Evolutionary conservation across 1,140 invertebrate genomes (phyloP), one percentile per base, ranked within the genome.

Genomic region (Agrypnia vestita): DNA sequence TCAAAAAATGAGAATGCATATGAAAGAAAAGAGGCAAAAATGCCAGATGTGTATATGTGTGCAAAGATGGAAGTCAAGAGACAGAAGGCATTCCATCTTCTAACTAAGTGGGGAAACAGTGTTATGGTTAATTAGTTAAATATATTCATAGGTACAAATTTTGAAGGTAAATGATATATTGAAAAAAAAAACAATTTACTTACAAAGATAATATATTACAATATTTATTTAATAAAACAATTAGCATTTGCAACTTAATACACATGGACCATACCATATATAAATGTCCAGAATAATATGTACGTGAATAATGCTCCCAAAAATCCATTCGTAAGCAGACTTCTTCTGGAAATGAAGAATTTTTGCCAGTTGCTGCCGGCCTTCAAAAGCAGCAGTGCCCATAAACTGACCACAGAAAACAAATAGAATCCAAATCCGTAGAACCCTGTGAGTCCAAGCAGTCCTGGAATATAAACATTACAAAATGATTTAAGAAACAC

Each of bases 401-500:
- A 98, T 67, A 98, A 90, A 56, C 94, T 92, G 49, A 97, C 88
- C 0, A 97, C 95, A n/a, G 95, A 93, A 84, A 98, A 91, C 17
- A 98, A 92, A 85, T 98, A 99, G 88, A 99, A 99, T 59, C 93
- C 92, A 88, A 98, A 98, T 43, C 97, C 97, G 85, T 96, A 94
- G 15, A 98, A 90, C 46, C 95, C 94, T 10, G 97, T 98, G 6
- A 99, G 88, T n/a, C 97, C 97, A 53, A 99, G 90, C 53, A 99
- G 93, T 83, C 94, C 92, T 93, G 86, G 80, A 85, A 74, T 51
- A 62, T 6, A 53, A 51, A 72, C 1, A 67, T 47, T 67, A 9
- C 21, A 49, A 8, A 71, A 47, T 67, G 67, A 71, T 51, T 21
- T 11, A 44, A 35, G 13, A 13, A 21, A 64, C 67, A 35, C 35